Conservation (phyloP, 2,113 vertebrate genomes). For the Hyaena hyaena region DNA sequence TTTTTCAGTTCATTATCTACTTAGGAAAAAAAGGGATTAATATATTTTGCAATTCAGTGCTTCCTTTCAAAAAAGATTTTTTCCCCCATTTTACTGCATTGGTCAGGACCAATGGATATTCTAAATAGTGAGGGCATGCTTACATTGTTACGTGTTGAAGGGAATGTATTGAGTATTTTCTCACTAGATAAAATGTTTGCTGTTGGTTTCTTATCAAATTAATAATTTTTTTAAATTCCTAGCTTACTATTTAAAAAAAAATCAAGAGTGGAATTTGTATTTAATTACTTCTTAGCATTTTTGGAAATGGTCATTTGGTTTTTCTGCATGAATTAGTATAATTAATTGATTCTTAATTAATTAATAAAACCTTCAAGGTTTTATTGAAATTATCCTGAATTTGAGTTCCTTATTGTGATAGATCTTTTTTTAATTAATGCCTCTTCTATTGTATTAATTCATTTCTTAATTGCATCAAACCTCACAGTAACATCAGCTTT, state of each 20-base stretch:
- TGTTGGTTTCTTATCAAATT: conserved; percentile 27
- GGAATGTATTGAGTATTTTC: not conserved
- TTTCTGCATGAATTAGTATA: not conserved
- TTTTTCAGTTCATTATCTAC: not conserved
- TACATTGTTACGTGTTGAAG: not conserved
- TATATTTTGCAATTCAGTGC: not conserved
- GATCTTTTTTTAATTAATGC: not conserved
- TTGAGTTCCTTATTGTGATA: conserved; percentile 24
- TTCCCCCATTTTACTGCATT: not conserved
- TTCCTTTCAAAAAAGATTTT: not conserved
- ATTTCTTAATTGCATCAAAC: conserved; percentile 18
- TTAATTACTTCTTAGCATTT: conserved; percentile 3
- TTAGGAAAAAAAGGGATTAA: conserved; percentile 4
- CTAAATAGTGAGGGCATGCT: not conserved
- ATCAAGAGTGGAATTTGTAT: not conserved
- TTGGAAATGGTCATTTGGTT: not conserved
- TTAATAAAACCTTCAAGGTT: not conserved
- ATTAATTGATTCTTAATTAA: not conserved
- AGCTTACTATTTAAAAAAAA: not conserved
- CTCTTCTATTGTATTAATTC: not conserved
- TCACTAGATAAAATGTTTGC: not conserved
- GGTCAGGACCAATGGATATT: not conserved
- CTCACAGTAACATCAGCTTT: not conserved
- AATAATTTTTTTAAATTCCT: not conserved
- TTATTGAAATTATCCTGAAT: not conserved